phyloP scores from a whole-genome alignment of 2,113 vertebrate genomes.

The Gasterosteus aculeatus region DNA sequence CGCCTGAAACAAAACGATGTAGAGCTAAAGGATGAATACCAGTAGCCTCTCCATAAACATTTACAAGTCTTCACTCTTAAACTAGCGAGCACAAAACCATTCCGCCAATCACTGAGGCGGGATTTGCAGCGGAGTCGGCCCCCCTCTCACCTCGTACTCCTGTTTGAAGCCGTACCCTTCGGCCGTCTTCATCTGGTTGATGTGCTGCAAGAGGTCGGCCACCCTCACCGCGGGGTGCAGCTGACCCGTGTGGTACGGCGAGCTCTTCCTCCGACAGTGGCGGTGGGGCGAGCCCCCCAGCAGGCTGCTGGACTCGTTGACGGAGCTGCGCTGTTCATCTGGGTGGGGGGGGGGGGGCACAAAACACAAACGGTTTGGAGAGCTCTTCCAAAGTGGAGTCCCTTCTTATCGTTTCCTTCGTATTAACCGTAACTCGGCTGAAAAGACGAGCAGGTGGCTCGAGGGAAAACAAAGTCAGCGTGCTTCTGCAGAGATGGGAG shows the following conservation, averaged over 20 bases:
- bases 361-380: background rate
- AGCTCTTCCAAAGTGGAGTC: background rate
- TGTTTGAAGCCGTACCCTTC: slow-evolving; percentile 98
- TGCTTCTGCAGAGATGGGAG: slow-evolving; percentile 19
- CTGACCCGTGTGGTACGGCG: slow-evolving; percentile 93
- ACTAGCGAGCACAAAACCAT: no score
- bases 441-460: slow-evolving; percentile 5
- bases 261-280: slow-evolving; percentile 89
- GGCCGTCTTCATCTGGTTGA: slow-evolving; percentile 96
- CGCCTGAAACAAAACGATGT: background rate
- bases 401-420: background rate
- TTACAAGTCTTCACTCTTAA: no score
- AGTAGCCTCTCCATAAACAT: no score
- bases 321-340: slow-evolving; percentile 90
- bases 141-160: slow-evolving; percentile 89
- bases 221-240: slow-evolving; percentile 92
- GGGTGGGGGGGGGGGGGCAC: background rate
- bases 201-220: slow-evolving; percentile 94
- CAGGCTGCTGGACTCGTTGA: slow-evolving; percentile 93
- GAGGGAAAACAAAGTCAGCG: slow-evolving; percentile 21
- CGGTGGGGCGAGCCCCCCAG: slow-evolving; percentile 86
- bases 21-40: no score
- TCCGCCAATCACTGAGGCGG: no score
- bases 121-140: no score
- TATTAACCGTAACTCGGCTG: slow-evolving; percentile 28